A percentile compares a stretch with the other conserved stretches of the same genome.
phyloP scores from a whole-genome alignment of 2,888 invertebrate genomes.

The Erannis defoliaria region DNA sequence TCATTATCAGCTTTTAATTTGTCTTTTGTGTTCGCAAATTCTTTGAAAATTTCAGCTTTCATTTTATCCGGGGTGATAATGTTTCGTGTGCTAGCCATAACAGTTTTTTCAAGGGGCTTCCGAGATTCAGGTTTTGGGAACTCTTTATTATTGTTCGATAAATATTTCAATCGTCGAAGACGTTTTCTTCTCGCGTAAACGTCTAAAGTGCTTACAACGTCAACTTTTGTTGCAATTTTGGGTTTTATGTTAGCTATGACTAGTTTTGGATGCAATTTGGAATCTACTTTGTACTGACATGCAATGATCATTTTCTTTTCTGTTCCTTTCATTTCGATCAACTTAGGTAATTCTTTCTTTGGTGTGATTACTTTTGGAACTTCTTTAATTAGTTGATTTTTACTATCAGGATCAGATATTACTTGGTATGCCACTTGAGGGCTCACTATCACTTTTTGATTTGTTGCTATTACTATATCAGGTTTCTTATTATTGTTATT shows the following conservation, averaged over 20 bases:
- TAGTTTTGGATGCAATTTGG: conserved; percentile 73
- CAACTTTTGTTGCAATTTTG: conserved; percentile 59
- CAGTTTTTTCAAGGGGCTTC: conserved; percentile 50
- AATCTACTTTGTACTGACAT: conserved; percentile 75
- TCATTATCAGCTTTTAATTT: conserved; percentile 69
- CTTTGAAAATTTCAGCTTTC: conserved; percentile 73
- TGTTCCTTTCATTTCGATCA: conserved; percentile 60
- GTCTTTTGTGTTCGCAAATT: conserved; percentile 65
- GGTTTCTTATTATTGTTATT: conserved; percentile 60
- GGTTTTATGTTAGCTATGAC: conserved; percentile 72
- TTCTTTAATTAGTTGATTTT: conserved; percentile 59
- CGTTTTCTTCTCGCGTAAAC: conserved; percentile 84
- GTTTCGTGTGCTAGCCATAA: conserved; percentile 46
- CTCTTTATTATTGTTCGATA: conserved; percentile 65
- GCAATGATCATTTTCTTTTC: conserved; percentile 71
- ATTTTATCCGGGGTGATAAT: conserved; percentile 78
- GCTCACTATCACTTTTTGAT: conserved; percentile 72
- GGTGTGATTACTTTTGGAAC: conserved; percentile 57
- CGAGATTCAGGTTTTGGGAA: conserved; percentile 52
- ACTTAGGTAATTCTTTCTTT: conserved; percentile 63
- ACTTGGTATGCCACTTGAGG: conserved; percentile 79
- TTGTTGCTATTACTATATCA: conserved; percentile 66
- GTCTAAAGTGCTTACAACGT: conserved; percentile 81
- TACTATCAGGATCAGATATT: conserved; percentile 64
- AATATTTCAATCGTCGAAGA: conserved; percentile 73